Conservation (phyloP, 2,888 invertebrate species). For the Neoscelio sp. region DNA sequence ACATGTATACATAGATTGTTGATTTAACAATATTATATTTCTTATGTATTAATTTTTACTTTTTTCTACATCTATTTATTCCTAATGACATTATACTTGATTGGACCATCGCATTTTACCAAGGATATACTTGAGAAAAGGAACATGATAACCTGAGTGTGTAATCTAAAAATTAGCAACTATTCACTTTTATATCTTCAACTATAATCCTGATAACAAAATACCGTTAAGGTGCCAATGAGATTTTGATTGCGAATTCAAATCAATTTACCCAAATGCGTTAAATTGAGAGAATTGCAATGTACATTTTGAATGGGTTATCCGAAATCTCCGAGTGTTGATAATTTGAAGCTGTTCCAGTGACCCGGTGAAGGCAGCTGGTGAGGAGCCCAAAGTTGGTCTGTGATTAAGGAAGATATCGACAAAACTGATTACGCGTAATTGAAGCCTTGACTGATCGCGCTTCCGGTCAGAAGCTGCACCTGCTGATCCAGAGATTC, state of each 20-base stretch:
- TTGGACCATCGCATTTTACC: no score
- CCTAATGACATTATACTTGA: no score
- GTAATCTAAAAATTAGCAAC: no score
- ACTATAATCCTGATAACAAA: not conserved
- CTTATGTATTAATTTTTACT: no score
- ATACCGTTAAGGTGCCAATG: not conserved
- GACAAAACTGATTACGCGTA: slow-evolving; percentile 37
- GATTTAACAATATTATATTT: no score
- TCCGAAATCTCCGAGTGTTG: slow-evolving; percentile 7
- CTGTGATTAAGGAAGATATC: slow-evolving; percentile 45
- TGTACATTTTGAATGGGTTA: slow-evolving; percentile 8
- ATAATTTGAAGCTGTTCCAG: slow-evolving; percentile 31
- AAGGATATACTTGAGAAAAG: no score
- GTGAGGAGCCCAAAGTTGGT: slow-evolving; percentile 9
- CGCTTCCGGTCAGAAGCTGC: slow-evolving; percentile 14
- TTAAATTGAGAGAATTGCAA: slow-evolving; percentile 12
- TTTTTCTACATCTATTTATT: no score
- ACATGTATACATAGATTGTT: no score
- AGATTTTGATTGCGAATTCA: not conserved
- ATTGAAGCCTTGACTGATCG: slow-evolving; percentile 19
- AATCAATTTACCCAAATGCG: slow-evolving; percentile 18
- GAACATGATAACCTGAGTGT: no score
- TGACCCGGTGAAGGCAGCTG: slow-evolving; percentile 30
- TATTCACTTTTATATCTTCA: no score
- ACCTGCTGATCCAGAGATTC: slow-evolving; percentile 21